These are phyloP conservation scores for Ophthalmolycus amberensis DNA, from an alignment of 2,113 vertebrate species.

Conservation along the genomic window DNA sequence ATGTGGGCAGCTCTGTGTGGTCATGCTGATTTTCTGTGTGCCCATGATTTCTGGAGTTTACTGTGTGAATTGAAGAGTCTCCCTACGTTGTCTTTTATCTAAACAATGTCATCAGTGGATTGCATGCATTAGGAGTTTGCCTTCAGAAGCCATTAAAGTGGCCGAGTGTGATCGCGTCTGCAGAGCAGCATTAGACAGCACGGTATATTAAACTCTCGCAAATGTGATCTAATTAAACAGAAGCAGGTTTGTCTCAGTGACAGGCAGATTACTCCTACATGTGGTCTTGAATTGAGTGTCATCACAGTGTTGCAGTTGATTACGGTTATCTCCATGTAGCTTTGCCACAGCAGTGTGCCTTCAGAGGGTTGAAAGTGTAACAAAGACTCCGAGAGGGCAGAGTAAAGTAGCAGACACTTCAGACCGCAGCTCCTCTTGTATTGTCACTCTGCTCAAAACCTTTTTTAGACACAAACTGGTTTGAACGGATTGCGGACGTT, in stretches of 20 bases:
- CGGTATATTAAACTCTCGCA: constrained; percentile 41
- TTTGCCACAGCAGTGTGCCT: constrained; percentile 5
- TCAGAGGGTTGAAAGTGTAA: background rate
- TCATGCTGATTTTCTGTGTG: constrained; percentile 47
- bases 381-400: constrained; percentile 5
- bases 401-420: constrained; percentile 7
- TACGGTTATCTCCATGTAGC: background rate
- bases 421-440: constrained; percentile 13
- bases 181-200: constrained; percentile 41
- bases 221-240: background rate
- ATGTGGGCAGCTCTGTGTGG: constrained; percentile 59
- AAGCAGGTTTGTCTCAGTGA: background rate
- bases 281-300: constrained; percentile 14
- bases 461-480: constrained; percentile 1
- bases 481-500: constrained; percentile 39
- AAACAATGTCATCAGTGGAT: constrained; percentile 56
- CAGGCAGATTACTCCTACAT: background rate
- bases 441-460: constrained; percentile 4
- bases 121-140: constrained; percentile 38
- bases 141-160: constrained; percentile 35
- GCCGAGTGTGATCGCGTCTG: constrained; percentile 27
- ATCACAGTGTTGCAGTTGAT: constrained; percentile 17
- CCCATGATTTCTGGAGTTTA: constrained; percentile 54
- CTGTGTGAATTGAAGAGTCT: constrained; percentile 16
- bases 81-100: constrained; percentile 28